Base-by-base conservation (phyloP, 2,113 vertebrate species). In the Muntiacus reevesi region DNA sequence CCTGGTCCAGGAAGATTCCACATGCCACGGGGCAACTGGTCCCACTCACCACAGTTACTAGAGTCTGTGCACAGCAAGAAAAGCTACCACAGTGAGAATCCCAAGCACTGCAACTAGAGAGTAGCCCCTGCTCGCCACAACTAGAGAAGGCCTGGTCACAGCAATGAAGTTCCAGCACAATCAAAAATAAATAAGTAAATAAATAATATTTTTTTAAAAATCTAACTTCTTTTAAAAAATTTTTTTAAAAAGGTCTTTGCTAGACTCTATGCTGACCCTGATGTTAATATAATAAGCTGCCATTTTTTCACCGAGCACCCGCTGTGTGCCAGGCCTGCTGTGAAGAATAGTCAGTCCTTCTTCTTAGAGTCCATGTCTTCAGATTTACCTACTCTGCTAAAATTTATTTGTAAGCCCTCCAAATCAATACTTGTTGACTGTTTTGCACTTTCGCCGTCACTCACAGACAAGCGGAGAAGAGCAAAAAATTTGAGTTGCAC, bases 381-480 rank as follows among this genome's bases (percentile, higher is more conserved):
- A 62, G 45, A 64, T 85, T 74, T 11, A 11, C 27, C 30, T 9
- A n/a, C 19, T 52, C 14, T 50, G 5, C 82, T 91, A 33, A 67
- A 79, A 45, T 50, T 36, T 12, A 36, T 17, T 19, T 6, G 14
- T 67, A 87, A 93, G 3, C 10, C 30, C 64, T 43, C 25, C 7
- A 2, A 27, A 21, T 43, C 82, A 85, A 23, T 14, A 3, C 30
- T 14, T 4, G 25, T 2, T 5, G 84, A 14, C 12, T 50, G 5
- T 21, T 45, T 5, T 17, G 16, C n/a, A 25, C 5, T 16, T 9
- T 19, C 0, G 0, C 4, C 2, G 1, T 47, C 25, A 7, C 36
- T 93, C 55, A 71, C 45, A 74, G 78, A 40, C 27, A 17, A 78
- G 57, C 0, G 4, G 30, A 92, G 30, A 36, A 17, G 14, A 33